These are phyloP conservation scores for Caenorhabditis doughertyi DNA, from an alignment of 2,888 invertebrate species.

Conservation along the genomic window DNA sequence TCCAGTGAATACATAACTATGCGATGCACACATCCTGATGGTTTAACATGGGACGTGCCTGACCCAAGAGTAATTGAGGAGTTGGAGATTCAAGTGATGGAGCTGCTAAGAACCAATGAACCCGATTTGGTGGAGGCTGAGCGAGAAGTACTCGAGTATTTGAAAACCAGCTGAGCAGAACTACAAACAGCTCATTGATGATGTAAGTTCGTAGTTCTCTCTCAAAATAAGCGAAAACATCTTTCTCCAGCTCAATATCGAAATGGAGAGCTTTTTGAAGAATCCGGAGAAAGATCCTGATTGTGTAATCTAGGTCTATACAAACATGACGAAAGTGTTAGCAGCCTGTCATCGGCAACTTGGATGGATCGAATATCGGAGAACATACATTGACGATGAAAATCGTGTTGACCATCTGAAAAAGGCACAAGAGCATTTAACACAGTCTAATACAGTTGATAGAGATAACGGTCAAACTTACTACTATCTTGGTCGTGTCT, in stretches of 20 bases:
- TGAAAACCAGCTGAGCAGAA: slow-evolving; percentile 84
- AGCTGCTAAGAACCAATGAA: slow-evolving; percentile 90
- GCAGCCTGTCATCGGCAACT: slow-evolving; percentile 61
- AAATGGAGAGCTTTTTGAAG: slow-evolving; percentile 15
- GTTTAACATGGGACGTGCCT: background rate
- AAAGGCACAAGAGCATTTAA: slow-evolving; percentile 85
- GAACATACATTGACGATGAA: slow-evolving; percentile 32
- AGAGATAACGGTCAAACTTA: slow-evolving; percentile 95
- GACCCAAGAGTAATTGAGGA: slow-evolving; percentile 86
- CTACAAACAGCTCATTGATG: slow-evolving; percentile 50
- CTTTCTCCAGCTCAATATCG: too few relatives aligned
- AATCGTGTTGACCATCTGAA: slow-evolving; percentile 52
- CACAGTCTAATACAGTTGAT: slow-evolving; percentile 94
- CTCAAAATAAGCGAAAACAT: background rate
- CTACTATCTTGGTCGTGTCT: slow-evolving; percentile 92
- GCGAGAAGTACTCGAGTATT: slow-evolving; percentile 93
- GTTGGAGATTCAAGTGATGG: slow-evolving; percentile 89
- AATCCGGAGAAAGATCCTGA: background rate
- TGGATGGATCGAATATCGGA: slow-evolving; percentile 69
- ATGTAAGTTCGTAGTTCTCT: slow-evolving; percentile 36
- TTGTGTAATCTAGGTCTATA: too few relatives aligned
- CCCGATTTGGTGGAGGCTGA: slow-evolving; percentile 94
- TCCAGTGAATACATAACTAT: slow-evolving; percentile 2
- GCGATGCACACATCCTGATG: background rate
- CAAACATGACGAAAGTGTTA: too few relatives aligned